Conservation (phyloP, 1,140 invertebrate species). For the Ganaspis sp. region DNA sequence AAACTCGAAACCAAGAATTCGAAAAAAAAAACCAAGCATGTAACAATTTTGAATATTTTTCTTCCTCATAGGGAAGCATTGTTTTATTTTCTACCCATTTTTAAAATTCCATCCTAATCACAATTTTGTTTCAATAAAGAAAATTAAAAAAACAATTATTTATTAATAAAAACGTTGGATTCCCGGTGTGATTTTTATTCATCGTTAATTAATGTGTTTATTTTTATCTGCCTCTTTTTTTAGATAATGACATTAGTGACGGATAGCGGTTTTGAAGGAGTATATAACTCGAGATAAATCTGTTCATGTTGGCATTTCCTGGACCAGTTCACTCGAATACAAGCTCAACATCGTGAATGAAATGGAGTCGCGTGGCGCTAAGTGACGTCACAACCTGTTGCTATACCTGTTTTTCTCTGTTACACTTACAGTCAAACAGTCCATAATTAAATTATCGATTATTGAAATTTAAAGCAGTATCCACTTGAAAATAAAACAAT, state of each 20-base stretch:
- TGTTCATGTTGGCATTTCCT: slow-evolving; percentile 55
- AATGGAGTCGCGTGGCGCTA: slow-evolving; percentile 65
- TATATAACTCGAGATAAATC: slow-evolving; percentile 46
- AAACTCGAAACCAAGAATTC: too few species aligned
- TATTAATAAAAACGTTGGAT: too few species aligned
- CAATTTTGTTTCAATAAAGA: too few species aligned
- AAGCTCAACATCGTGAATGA: slow-evolving; percentile 65
- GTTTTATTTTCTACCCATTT: too few species aligned
- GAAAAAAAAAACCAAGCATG: too few species aligned
- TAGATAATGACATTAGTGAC: background rate
- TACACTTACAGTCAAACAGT: slow-evolving; percentile 11
- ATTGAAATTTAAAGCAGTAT: background rate
- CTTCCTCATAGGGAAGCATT: too few species aligned
- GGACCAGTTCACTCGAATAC: slow-evolving; percentile 46
- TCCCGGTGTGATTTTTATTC: background rate
- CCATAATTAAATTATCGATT: background rate
- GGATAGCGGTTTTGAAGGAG: background rate
- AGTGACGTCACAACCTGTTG: slow-evolving; percentile 71
- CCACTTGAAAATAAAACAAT: background rate
- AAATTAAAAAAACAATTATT: too few species aligned
- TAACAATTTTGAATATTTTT: too few species aligned
- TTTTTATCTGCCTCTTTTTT: background rate
- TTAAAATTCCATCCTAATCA: too few species aligned
- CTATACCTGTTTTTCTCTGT: slow-evolving; percentile 62
- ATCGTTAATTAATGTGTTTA: background rate